phyloP scores from a whole-genome alignment of 2,113 vertebrate species.

The Cynocephalus volans region DNA sequence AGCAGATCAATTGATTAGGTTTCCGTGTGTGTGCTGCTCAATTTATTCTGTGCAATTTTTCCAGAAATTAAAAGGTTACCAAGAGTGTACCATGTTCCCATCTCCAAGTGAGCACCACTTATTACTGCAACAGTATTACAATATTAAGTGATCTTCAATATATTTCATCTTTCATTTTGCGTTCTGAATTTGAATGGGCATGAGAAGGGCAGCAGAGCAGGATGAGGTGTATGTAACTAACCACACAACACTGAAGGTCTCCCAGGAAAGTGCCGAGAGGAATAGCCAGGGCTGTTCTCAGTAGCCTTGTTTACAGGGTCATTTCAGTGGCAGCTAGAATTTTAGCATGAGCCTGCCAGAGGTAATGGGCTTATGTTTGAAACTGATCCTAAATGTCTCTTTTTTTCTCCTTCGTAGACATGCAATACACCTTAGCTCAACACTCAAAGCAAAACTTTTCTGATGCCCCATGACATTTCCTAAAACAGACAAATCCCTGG shows the following conservation, averaged over 20 bases:
- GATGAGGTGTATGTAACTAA: slow-evolving; percentile 85
- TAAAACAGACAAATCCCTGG: slow-evolving; percentile 76
- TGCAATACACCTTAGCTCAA: slow-evolving; percentile 44
- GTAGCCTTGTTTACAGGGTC: slow-evolving; percentile 87
- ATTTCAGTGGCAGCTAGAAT: slow-evolving; percentile 83
- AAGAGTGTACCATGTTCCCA: slow-evolving; percentile 79
- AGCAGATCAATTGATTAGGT: slow-evolving; percentile 81
- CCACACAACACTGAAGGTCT: slow-evolving; percentile 81
- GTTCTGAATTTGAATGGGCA: slow-evolving; percentile 88
- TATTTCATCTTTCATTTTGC: slow-evolving; percentile 89
- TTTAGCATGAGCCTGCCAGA: slow-evolving; percentile 83
- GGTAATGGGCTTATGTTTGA: slow-evolving; percentile 78
- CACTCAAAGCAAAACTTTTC: slow-evolving; percentile 79
- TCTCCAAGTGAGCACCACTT: slow-evolving; percentile 83
- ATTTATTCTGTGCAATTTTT: slow-evolving; percentile 81
- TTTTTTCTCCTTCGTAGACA: slow-evolving; percentile 66
- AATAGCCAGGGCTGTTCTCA: slow-evolving; percentile 76
- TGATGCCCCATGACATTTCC: slow-evolving; percentile 74
- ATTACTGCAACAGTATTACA: slow-evolving; percentile 86
- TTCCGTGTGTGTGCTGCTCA: slow-evolving; percentile 68
- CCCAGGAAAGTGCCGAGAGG: slow-evolving; percentile 76
- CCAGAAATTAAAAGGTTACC: slow-evolving; percentile 89
- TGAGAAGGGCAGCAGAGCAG: slow-evolving; percentile 82
- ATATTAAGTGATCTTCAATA: slow-evolving; percentile 87
- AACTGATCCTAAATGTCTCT: slow-evolving; percentile 70